Conservation (phyloP, 2,797 vertebrate genomes). For the Benthosema pterotum region DNA sequence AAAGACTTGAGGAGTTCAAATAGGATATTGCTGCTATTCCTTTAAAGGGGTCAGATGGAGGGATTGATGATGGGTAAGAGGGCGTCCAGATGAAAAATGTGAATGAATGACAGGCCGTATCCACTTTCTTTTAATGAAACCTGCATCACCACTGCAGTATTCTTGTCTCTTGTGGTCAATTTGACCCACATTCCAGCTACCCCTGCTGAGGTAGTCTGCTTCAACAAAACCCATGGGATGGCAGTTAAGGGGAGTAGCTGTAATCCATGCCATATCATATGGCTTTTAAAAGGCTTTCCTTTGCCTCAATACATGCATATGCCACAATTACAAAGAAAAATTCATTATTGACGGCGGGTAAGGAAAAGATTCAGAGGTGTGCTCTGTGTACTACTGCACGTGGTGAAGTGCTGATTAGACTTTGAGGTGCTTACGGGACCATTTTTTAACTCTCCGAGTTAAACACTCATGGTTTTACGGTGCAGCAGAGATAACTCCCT, state of each 20-base stretch:
- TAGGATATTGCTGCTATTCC: constrained; percentile 50
- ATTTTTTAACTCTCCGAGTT: neutral
- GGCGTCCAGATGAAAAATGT: constrained; percentile 55
- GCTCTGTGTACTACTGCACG: neutral
- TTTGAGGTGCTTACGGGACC: too few species aligned
- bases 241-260: constrained; percentile 4
- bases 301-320: constrained; percentile 11
- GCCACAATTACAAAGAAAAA: constrained; percentile 34
- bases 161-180: constrained; percentile 30
- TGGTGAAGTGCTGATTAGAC: too few species aligned
- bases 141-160: constrained; percentile 34
- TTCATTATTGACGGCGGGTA: constrained; percentile 38
- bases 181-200: constrained; percentile 65
- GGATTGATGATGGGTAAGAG: constrained; percentile 9
- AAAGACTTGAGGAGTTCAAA: constrained; percentile 60
- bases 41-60: constrained; percentile 6
- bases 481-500: constrained; percentile 23
- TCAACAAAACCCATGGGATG: neutral
- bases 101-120: constrained; percentile 41
- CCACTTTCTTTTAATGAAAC: constrained; percentile 42
- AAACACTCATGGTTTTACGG: too few species aligned
- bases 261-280: constrained; percentile 53
- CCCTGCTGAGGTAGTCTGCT: constrained; percentile 29
- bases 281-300: constrained; percentile 43
- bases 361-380: constrained; percentile 27